A percentile compares a stretch with the other conserved stretches of the same genome.
phyloP scores from a whole-genome alignment of 2,113 vertebrate genomes.

The Psilopogon haemacephalus region DNA sequence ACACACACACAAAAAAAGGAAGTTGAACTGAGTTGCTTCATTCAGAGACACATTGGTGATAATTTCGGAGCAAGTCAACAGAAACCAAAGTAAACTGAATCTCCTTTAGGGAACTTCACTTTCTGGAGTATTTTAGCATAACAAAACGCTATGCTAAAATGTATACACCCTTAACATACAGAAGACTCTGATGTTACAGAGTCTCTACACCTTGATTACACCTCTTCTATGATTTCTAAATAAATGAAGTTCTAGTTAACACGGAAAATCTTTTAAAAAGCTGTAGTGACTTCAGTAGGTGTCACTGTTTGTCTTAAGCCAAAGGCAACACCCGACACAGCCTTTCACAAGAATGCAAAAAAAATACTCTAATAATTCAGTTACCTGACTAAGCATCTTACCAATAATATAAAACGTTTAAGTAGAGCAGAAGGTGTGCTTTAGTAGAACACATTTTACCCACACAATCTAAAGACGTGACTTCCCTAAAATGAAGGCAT shows the following conservation, averaged over 20 bases:
- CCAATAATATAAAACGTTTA: accelerated
- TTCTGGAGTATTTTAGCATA: not conserved
- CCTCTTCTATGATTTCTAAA: not conserved
- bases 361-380: not conserved
- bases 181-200: accelerated
- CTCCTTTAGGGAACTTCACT: not conserved
- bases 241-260: not conserved
- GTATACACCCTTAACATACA: not conserved
- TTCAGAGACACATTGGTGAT: not conserved
- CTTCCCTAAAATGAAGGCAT: not conserved
- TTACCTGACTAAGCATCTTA: not conserved
- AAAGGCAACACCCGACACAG: not conserved
- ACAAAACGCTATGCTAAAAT: not conserved
- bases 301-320: not conserved
- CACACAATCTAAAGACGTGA: accelerated
- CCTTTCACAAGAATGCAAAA: not conserved
- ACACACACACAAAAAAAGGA: not conserved
- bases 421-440: not conserved
- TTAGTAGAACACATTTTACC: too few relatives aligned
- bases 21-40: not conserved
- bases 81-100: not conserved
- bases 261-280: not conserved
- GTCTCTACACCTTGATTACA: not conserved
- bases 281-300: not conserved
- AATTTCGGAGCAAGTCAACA: not conserved